phyloP scores from a whole-genome alignment of 2,113 vertebrate species.

The Etheostoma spectabile region DNA sequence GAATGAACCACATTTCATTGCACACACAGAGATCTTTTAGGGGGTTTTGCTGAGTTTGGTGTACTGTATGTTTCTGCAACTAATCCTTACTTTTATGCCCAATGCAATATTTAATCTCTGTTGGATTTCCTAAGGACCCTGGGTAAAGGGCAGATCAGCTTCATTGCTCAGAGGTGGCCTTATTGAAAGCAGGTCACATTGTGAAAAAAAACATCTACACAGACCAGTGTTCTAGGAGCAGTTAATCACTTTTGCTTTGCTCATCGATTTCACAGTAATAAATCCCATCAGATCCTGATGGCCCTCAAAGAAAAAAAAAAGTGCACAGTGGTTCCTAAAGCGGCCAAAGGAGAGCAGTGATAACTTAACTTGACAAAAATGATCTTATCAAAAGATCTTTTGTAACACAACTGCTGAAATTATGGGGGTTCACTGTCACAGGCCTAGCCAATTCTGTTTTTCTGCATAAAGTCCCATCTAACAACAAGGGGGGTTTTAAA shows the following conservation, averaged over 20 bases:
- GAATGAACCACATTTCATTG: slow-evolving; percentile 66
- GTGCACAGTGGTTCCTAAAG: background rate
- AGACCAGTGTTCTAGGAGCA: slow-evolving; percentile 23
- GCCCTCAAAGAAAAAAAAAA: slow-evolving; percentile 2
- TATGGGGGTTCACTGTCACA: background rate
- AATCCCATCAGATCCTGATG: slow-evolving; percentile 35
- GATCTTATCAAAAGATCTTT: background rate
- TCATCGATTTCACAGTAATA: slow-evolving; percentile 47
- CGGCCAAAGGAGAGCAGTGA: background rate
- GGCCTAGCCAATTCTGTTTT: slow-evolving; percentile 14
- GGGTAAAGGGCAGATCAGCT: slow-evolving; percentile 40
- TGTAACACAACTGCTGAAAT: background rate
- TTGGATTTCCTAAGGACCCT: slow-evolving; percentile 53
- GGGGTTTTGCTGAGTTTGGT: slow-evolving; percentile 52
- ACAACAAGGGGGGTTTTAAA: background rate
- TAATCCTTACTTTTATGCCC: slow-evolving; percentile 61
- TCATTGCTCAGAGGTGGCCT: slow-evolving; percentile 44
- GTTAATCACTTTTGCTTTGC: slow-evolving; percentile 56
- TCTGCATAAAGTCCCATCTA: slow-evolving; percentile 23
- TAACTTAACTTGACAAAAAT: background rate
- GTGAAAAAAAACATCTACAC: slow-evolving; percentile 28
- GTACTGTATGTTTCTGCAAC: slow-evolving; percentile 46
- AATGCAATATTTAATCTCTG: slow-evolving; percentile 69
- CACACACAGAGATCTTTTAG: slow-evolving; percentile 51
- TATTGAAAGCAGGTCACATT: slow-evolving; percentile 65